These are phyloP conservation scores for Arvicanthis niloticus DNA, from an alignment of 2,113 vertebrate species.

Conservation along the genomic window DNA sequence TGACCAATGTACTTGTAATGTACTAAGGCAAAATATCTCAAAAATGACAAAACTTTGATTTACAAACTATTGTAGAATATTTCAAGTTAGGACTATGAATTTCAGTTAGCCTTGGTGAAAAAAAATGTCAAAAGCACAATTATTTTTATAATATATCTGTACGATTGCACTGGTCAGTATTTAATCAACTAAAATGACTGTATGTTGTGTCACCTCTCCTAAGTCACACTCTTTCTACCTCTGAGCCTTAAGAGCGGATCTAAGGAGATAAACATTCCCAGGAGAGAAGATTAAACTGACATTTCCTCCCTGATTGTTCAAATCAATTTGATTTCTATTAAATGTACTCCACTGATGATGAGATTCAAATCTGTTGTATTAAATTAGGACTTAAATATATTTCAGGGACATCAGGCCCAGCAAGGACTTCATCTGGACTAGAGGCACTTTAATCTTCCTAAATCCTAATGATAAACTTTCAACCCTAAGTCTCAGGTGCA, in stretches of 20 bases:
- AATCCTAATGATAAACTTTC: neutral
- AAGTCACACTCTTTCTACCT: constrained; percentile 7
- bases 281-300: constrained; percentile 55
- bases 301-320: constrained; percentile 62
- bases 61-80: constrained; percentile 58
- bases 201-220: neutral
- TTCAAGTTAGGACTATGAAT: neutral
- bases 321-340: constrained; percentile 78
- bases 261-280: constrained; percentile 29
- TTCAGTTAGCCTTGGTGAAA: constrained; percentile 30
- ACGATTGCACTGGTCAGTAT: constrained; percentile 30
- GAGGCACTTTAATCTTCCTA: constrained; percentile 38
- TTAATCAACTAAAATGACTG: constrained; percentile 38
- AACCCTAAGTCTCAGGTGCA: constrained; percentile 20
- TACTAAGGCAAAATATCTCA: neutral
- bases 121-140: constrained; percentile 28
- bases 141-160: constrained; percentile 43
- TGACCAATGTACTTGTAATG: neutral
- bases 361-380: constrained; percentile 65
- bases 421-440: constrained; percentile 50
- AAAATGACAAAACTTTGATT: constrained; percentile 12
- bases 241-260: neutral
- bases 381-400: constrained; percentile 63
- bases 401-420: constrained; percentile 19
- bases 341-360: constrained; percentile 60